Percentiles rank a stretch among this genome's conserved stretches.
Evolutionary conservation across 2,888 invertebrate genomes (phyloP).

Genomic region (Zygothrica quintamaculata): DNA sequence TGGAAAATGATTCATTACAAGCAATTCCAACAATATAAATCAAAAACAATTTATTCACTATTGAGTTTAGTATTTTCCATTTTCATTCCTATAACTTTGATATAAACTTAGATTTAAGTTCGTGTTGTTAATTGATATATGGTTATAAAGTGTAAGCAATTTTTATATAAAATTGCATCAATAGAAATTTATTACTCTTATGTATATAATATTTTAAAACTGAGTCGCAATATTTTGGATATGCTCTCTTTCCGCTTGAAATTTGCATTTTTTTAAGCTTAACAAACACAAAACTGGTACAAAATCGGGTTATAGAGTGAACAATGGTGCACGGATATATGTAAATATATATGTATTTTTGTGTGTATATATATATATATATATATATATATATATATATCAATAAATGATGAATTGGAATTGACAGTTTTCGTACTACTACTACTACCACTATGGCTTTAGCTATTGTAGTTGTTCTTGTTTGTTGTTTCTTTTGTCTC

Average conservation of each 20-base stretch:
- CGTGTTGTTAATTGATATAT: too few relatives aligned
- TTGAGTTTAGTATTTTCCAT: too few relatives aligned
- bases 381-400: slow-evolving; percentile 1
- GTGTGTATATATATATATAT: slow-evolving; percentile 1
- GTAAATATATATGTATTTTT: slow-evolving; percentile 21
- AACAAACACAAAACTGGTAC: slow-evolving; percentile 63
- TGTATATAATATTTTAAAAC: too few relatives aligned
- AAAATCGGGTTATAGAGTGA: slow-evolving; percentile 16
- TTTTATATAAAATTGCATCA: background rate
- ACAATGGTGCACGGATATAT: slow-evolving; percentile 17
- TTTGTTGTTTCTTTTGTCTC: slow-evolving; percentile 17
- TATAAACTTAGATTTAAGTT: too few relatives aligned
- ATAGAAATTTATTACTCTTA: slow-evolving; percentile 14
- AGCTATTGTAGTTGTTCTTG: slow-evolving; percentile 10
- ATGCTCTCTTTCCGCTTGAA: slow-evolving; percentile 19
- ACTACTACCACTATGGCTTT: slow-evolving; percentile 28
- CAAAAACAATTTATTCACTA: too few relatives aligned
- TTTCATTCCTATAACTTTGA: too few relatives aligned
- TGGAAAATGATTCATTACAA: too few relatives aligned
- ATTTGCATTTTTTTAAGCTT: slow-evolving; percentile 43
- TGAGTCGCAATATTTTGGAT: too few relatives aligned
- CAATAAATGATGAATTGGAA: slow-evolving; percentile 53
- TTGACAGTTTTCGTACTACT: slow-evolving; percentile 45
- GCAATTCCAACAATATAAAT: too few relatives aligned
- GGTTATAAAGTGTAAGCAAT: too few relatives aligned